Base-by-base conservation (phyloP, 2,888 invertebrate genomes). In the Eupithecia exiguata region DNA sequence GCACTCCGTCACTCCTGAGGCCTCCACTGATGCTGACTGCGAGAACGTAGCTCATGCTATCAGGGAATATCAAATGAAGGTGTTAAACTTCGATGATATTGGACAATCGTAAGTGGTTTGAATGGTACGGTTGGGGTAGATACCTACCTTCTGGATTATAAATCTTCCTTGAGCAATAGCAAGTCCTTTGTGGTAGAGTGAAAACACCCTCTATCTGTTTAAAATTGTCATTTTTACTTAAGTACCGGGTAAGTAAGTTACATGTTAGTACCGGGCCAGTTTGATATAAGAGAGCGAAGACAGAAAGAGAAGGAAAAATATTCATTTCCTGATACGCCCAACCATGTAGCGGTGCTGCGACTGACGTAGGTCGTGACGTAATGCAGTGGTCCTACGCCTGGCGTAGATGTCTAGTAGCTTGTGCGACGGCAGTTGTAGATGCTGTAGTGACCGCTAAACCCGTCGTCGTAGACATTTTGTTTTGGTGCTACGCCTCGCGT, bases 1-100 rank as follows among this genome's bases (percentile, higher is more conserved):
- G 80, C 96, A 96, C 78, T 95, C 96, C 0, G 95, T 92, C 0
- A 94, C 95, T 0, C 82, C 88, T 0, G 87, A 89, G 21, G 96
- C 96, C 75, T 40, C 72, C 0, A 89, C 87, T 0, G 89, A 91
- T 69, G 83, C 82, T 0, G 81, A 87, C 1, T 96, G 96, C 78
- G 86, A 90, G 5, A 77, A 79, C 7, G 78, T 87, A 0, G 82
- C 94, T 6, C 89, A 85, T 38, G 88, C 85, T 36, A 95, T 96
- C 53, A 95, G 96, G 77, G 84, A 88, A 69, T 93, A 92, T 78
- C 96, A 96, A 30, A 94, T 94, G 84, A 88, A 94, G 68, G 81
- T 82, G 1, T 77, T 91, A 30, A 88, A 91, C 18, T 96, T 94
- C 83, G 86, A 88, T 63, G 96, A 96, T 81, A 95, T 96, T 71